Conservation (phyloP, 2,888 invertebrate species). For the Coecobrya sp. region DNA sequence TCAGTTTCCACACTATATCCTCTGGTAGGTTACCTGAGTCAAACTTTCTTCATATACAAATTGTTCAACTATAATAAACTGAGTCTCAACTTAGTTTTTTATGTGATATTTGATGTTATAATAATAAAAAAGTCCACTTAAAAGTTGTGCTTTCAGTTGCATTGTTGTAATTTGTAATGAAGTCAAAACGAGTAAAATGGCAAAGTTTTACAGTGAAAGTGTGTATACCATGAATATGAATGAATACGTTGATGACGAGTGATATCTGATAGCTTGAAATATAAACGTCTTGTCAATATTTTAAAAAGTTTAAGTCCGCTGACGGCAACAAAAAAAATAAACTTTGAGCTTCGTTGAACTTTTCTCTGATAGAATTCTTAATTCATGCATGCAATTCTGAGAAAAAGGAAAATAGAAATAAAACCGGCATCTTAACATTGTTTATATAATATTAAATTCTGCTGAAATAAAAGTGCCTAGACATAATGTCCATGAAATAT, state of each 20-base stretch:
- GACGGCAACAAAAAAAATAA: neutral
- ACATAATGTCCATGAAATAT: too few species aligned
- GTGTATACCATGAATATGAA: neutral
- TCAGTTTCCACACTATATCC: neutral
- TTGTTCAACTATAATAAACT: neutral
- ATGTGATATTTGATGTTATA: too few species aligned
- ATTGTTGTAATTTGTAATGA: neutral
- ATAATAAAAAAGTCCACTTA: neutral
- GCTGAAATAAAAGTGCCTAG: too few species aligned
- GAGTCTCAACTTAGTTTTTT: too few species aligned
- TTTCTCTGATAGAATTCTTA: neutral
- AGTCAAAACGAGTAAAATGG: neutral
- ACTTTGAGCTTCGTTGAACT: neutral
- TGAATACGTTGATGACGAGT: neutral
- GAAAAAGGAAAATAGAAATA: too few species aligned
- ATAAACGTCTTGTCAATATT: neutral
- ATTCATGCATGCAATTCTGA: neutral
- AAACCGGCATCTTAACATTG: too few species aligned
- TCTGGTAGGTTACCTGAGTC: neutral
- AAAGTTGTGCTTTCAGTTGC: neutral
- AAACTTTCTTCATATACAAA: neutral
- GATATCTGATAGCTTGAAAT: neutral
- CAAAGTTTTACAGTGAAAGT: neutral
- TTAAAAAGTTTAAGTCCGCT: neutral
- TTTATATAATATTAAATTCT: too few species aligned